Percentiles rank a stretch among this genome's conserved stretches.
Conservation (phyloP, 1,140 invertebrate genomes). For the Thalassaphorura encarpata region DNA sequence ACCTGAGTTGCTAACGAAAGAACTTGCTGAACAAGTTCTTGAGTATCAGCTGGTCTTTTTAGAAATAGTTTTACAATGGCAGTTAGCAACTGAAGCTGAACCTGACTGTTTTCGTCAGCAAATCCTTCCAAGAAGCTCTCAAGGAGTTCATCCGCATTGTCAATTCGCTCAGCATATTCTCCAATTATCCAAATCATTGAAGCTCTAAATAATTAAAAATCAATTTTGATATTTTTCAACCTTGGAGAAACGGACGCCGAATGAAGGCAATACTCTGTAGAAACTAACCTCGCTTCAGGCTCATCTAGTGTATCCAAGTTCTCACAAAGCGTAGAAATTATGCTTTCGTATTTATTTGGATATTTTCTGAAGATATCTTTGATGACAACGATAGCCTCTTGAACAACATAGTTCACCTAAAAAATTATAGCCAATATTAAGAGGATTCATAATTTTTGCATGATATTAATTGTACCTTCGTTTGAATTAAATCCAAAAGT, state of each 20-base stretch:
- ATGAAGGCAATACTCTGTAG: too few species aligned
- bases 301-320: constrained; percentile 98
- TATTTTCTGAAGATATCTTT: constrained; percentile 99
- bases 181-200: constrained; percentile 99
- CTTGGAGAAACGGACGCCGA: neutral
- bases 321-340: constrained; percentile 98
- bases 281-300: constrained; percentile 78
- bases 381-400: constrained; percentile 99
- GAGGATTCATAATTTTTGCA: constrained; percentile 1
- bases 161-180: constrained; percentile 97
- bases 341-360: constrained; percentile 99
- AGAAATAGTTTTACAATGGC: constrained; percentile 98
- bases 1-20: constrained; percentile 39
- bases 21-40: constrained; percentile 85
- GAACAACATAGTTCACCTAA: constrained; percentile 94
- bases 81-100: constrained; percentile 91
- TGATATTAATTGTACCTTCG: constrained; percentile 57
- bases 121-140: constrained; percentile 99
- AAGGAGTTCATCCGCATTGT: constrained; percentile 96
- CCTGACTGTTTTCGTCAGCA: constrained; percentile 98
- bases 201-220: constrained; percentile 49
- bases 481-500: constrained; percentile 97
- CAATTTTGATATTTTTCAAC: constrained; percentile 3
- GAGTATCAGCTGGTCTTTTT: constrained; percentile 94
- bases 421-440: neutral